Evolutionary conservation across 2,797 vertebrate genomes (phyloP), one percentile per base, ranked within the genome.

Genomic region (Characodon lateralis): DNA sequence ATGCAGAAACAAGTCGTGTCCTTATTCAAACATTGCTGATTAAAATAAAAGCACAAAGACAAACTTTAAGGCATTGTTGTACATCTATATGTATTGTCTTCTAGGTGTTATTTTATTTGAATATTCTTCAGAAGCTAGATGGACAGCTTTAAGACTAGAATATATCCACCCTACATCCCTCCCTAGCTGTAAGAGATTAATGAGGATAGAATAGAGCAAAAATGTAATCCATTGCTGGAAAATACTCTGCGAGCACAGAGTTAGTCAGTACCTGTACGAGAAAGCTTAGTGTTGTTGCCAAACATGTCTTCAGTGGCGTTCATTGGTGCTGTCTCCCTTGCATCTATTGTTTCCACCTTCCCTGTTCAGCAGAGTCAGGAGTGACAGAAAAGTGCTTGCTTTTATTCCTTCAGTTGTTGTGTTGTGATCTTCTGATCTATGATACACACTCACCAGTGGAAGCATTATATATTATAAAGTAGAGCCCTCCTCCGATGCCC

Each of bases 401-500:
- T 51, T 12, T 61, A 16, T 77, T 74, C 3, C 41, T 10, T 26
- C 39, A 14, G 6, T 48, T 46, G 26, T 3, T 24, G 31, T 43
- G 12, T 43, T 55, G 48, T 51, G 5, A 55, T 35, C 43, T 56
- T 53, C 10, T 35, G 31, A 66, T 20, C 14, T 35, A 65, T 50
- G 20, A 76, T 16, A 46, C 41, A n/a, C 22, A 72, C 90, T 84
- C 78, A 98, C 98, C 96, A 20, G 97, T 96, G 78, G 93, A 92
- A 43, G 96, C 93, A 22, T 95, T 94, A 80, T 97, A 98, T 93
- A 99, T 97, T 85, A 96, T 96, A 80, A 99, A 93, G 92, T 95
- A 97, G 77, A 98, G 90, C n/a, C 98, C 98, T 10, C 98, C 98
- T 71, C 98, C 98, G 3, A 99, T 98, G 71, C 98, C 98, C 97